phyloP scores from a whole-genome alignment of 2,888 invertebrate species.

The Neoaliturus tenellus region DNA sequence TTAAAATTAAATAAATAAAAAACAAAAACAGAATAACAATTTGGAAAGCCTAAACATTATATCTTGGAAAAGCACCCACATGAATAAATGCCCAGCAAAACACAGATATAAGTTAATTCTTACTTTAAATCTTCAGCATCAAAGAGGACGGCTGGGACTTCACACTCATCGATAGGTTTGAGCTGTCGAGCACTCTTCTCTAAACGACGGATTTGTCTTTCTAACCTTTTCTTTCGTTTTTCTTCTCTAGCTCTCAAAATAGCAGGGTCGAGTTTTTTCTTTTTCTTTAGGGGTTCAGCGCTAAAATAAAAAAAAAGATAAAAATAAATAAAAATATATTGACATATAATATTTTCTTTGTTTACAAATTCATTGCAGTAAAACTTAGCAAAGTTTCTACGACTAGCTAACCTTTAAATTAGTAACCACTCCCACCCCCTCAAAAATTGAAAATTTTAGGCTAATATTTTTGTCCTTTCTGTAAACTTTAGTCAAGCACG shows the following conservation, averaged over 20 bases:
- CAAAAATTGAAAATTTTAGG: too few relatives aligned
- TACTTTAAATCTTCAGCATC: constrained; percentile 79
- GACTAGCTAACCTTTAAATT: too few relatives aligned
- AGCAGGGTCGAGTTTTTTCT: constrained; percentile 89
- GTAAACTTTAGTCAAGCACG: too few relatives aligned
- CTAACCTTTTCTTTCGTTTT: constrained; percentile 86
- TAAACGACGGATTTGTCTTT: constrained; percentile 89
- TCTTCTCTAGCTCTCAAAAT: constrained; percentile 89
- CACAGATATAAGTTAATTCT: too few relatives aligned
- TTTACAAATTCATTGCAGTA: not conserved
- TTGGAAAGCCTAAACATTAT: too few relatives aligned
- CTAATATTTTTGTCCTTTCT: too few relatives aligned
- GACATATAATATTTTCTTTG: not conserved
- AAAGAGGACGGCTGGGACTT: constrained; percentile 81
- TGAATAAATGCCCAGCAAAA: too few relatives aligned
- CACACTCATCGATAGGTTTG: constrained; percentile 94
- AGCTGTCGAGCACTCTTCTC: constrained; percentile 88
- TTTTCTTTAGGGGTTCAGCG: constrained; percentile 94
- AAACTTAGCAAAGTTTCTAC: too few relatives aligned
- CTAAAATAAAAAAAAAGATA: constrained; percentile 70
- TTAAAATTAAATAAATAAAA: too few relatives aligned
- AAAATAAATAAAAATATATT: not conserved
- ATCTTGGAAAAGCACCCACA: too few relatives aligned
- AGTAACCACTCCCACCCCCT: too few relatives aligned
- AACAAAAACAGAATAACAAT: too few relatives aligned